Conservation (phyloP, 2,888 invertebrate species). For the Nomada lathburiana region DNA sequence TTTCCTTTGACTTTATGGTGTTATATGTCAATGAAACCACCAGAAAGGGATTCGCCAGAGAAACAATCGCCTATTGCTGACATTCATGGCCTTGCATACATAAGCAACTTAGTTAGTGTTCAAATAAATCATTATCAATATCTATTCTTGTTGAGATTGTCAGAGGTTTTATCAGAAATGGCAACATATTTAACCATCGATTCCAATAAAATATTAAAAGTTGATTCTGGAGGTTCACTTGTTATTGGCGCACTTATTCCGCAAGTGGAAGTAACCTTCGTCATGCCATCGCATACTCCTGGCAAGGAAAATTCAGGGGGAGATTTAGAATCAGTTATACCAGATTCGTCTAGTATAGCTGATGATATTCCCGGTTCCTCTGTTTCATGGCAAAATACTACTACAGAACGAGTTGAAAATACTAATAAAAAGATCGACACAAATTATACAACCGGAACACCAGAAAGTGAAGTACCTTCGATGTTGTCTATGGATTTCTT, state of each 20-base stretch:
- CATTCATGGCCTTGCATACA: slow-evolving; percentile 92
- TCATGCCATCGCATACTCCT: slow-evolving; percentile 93
- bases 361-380: slow-evolving; percentile 86
- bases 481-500: slow-evolving; percentile 82
- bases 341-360: slow-evolving; percentile 93
- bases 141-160: slow-evolving; percentile 93
- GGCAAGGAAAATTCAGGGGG: slow-evolving; percentile 94
- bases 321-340: slow-evolving; percentile 93
- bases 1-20: slow-evolving; percentile 96
- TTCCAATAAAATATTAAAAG: slow-evolving; percentile 89
- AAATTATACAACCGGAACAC: slow-evolving; percentile 80
- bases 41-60: slow-evolving; percentile 10
- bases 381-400: slow-evolving; percentile 72
- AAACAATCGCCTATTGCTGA: slow-evolving; percentile 85
- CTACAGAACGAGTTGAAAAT: slow-evolving; percentile 75
- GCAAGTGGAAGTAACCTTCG: slow-evolving; percentile 94
- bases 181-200: slow-evolving; percentile 92
- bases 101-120: slow-evolving; percentile 93
- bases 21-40: slow-evolving; percentile 84
- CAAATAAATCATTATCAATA: slow-evolving; percentile 98
- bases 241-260: slow-evolving; percentile 92
- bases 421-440: slow-evolving; percentile 79
- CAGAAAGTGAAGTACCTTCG: slow-evolving; percentile 82
- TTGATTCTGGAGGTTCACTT: slow-evolving; percentile 86
- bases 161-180: slow-evolving; percentile 93